Evolutionary conservation across 2,888 invertebrate species (phyloP).

Genomic region (Thymelicus sylvestris): DNA sequence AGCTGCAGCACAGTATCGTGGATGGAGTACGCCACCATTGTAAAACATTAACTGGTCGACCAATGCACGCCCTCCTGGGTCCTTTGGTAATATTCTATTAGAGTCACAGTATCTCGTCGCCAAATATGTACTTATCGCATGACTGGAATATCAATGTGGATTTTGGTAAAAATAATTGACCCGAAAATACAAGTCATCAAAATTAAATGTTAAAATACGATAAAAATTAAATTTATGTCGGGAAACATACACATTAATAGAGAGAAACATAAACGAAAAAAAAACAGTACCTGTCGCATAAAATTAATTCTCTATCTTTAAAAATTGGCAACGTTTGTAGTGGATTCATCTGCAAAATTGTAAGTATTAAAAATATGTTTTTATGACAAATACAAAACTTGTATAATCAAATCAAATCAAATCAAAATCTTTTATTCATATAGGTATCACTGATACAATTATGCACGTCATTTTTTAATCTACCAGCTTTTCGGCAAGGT

Average conservation of each 20-base stretch:
- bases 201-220: no score
- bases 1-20: conserved; percentile 60
- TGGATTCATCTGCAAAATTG: conserved; percentile 83
- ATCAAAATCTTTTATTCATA: no score
- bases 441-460: no score
- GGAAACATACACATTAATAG: no score
- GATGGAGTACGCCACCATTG: conserved; percentile 61
- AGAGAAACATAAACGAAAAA: background rate
- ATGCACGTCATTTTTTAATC: no score
- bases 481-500: no score
- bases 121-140: conserved; percentile 64
- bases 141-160: conserved; percentile 50
- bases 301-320: conserved; percentile 84
- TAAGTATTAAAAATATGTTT: conserved; percentile 6
- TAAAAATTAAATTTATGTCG: no score
- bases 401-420: no score
- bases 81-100: conserved; percentile 55
- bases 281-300: conserved; percentile 84
- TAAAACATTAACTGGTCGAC: conserved; percentile 62
- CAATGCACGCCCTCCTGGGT: conserved; percentile 60
- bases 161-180: no score
- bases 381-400: background rate
- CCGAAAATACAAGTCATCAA: no score
- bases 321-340: conserved; percentile 87
- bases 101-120: conserved; percentile 56